phyloP scores from a whole-genome alignment of 2,113 vertebrate species.

The Jaculus jaculus region DNA sequence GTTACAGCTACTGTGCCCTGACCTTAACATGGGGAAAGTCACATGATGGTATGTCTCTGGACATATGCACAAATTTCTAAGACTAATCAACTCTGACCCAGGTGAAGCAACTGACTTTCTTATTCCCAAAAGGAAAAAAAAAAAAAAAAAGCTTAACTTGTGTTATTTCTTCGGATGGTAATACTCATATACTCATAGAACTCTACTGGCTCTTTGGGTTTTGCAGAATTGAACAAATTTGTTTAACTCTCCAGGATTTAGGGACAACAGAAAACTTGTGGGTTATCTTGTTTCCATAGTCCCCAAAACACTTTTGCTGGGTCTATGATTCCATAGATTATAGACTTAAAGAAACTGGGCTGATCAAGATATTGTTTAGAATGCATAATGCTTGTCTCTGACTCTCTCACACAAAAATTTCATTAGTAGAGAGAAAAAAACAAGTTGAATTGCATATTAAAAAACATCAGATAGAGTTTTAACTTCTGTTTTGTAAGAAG shows the following conservation, averaged over 20 bases:
- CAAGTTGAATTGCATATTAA: not conserved
- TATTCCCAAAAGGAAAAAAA: not conserved
- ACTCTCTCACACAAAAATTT: not conserved
- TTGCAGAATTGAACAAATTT: not conserved
- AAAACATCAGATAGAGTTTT: not conserved
- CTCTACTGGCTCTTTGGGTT: not conserved
- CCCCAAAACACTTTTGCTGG: accelerated
- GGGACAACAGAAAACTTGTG: not conserved
- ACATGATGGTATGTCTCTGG: not conserved
- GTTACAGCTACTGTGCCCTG: no score
- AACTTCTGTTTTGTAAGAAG: not conserved
- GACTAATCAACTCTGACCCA: not conserved
- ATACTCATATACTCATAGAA: not conserved
- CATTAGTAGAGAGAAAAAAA: not conserved
- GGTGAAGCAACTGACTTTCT: not conserved
- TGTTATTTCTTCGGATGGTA: not conserved
- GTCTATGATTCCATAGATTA: not conserved
- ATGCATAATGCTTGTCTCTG: not conserved
- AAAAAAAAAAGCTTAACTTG: not conserved
- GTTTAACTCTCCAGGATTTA: no score
- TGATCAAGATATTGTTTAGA: not conserved
- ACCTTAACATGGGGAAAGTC: not conserved
- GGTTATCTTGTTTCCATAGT: not conserved
- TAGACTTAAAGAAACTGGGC: not conserved
- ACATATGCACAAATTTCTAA: not conserved